Evolutionary conservation across 2,888 invertebrate genomes (phyloP), one percentile per base, ranked within the genome.

Genomic region (Phragmatobia fuliginosa): DNA sequence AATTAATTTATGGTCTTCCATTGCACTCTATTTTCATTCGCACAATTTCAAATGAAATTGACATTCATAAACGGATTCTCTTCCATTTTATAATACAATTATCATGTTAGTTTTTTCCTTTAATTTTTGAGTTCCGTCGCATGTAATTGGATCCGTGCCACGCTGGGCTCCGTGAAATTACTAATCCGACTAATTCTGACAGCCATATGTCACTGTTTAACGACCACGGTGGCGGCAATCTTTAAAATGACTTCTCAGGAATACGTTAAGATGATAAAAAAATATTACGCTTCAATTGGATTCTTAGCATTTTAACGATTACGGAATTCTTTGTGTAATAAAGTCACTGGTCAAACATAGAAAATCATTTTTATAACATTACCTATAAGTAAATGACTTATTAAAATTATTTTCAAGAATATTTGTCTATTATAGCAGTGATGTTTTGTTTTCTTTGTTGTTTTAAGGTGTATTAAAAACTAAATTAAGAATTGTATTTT

Each of bases 131-230:
- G 92, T 91, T 93, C 91, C 91, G 89, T 89, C 84, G 79, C 74
- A 41, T 76, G 90, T 94, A 94, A 95, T 94, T 94, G 94, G 94
- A 94, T 91, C 85, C 94, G 88, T 87, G 88, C 83, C 88, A 90
- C 86, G 88, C 82, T 82, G 88, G 86, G 87, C 91, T 86, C 93
- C 94, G 93, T 94, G 91, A 94, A 94, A 95, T 94, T 92, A 94
- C 94, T 94, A 95, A 95, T 94, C 94, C 92, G 90, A 90, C 94
- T 94, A 94, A 94, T 94, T 94, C 91, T 94, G 94, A 94, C 94
- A 94, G 91, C 94, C 94, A 94, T 94, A 95, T 94, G 95, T 95
- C 94, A 94, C 88, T 88, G 83, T 77, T 86, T 94, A 94, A 94
- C 92, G 92, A 93, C 87, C 81, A 83, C 83, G 87, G 84, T 82